These are phyloP conservation scores for Polylopha cassiicola DNA, from an alignment of 2,888 invertebrate species.

Conservation along the genomic window DNA sequence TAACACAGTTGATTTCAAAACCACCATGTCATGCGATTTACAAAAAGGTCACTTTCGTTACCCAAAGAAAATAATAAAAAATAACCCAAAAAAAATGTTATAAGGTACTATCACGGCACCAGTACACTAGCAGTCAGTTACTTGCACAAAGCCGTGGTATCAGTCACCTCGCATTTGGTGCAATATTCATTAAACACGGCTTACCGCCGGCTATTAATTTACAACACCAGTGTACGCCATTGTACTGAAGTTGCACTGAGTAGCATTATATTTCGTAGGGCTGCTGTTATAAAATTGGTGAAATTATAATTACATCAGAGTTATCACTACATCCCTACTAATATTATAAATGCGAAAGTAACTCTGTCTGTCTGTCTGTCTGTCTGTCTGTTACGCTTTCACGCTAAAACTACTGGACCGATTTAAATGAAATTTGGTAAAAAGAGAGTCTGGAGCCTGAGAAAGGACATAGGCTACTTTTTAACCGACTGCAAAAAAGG, in stretches of 20 bases:
- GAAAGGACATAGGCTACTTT: too few species aligned
- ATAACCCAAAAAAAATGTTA: neutral
- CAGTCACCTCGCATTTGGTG: constrained; percentile 65
- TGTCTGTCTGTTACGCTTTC: too few species aligned
- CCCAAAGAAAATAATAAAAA: constrained; percentile 1
- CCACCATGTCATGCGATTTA: too few species aligned
- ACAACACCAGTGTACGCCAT: constrained; percentile 63
- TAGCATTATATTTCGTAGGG: constrained; percentile 52
- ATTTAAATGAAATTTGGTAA: too few species aligned
- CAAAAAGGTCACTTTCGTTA: neutral
- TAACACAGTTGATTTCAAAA: too few species aligned
- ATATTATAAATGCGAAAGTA: neutral
- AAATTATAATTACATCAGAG: constrained; percentile 8
- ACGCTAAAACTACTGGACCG: too few species aligned
- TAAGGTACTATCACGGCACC: constrained; percentile 17
- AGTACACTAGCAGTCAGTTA: constrained; percentile 44
- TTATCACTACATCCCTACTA: neutral
- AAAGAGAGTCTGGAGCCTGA: too few species aligned
- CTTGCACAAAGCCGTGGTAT: constrained; percentile 37
- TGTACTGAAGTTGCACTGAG: constrained; percentile 52
- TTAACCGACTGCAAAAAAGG: too few species aligned
- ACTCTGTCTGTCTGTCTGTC: too few species aligned
- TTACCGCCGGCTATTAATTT: constrained; percentile 64
- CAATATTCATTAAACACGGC: constrained; percentile 71
- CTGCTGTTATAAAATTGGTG: constrained; percentile 28